Base-by-base conservation (phyloP, 2,113 vertebrate genomes). In the Amazona vittata region DNA sequence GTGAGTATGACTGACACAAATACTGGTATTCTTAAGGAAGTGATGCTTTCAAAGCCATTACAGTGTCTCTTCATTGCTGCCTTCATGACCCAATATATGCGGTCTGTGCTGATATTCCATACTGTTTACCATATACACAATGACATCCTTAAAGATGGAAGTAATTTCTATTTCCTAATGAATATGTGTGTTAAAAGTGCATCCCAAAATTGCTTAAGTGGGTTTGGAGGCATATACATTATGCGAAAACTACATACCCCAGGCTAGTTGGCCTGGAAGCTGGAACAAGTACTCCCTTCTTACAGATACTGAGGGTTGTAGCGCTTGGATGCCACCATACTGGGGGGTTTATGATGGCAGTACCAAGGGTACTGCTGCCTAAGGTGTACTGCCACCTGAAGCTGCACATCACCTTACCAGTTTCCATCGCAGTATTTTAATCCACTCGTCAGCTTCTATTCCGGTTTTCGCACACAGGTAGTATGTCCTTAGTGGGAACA, bases 381-480 rank as follows among this genome's bases (percentile, higher is more conserved):
- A 3, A 50, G 21, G 22, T 0, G 0, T 14, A 2, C 20, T 15
- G 62, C 47, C 5, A 0, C 6, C 7, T 20, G 15, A 20, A 25
- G 8, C 39, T 3, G 24, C 55, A 14, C 15, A 9, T 29, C 50
- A 9, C 50, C 99, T 99, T 96, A 99, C 99, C 98, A 99, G 76
- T 86, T 99, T 99, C 99, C 99, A 99, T 43, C 98, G 97, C 74
- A 99, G 86, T 85, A 99, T 98, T 96, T 99, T 99, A 91, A 99
- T 99, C 99, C 99, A 99, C 89, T 99, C 99, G 2, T 99, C 99
- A 13, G 99, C 99, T 96, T 99, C 99, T 86, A 99, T 98, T 11
- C 98, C 99, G 0, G 99, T 99, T 97, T 99, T 99, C 16, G 99
- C 98, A 20, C 99, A 99, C 46, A 99, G 94, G 95, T 99, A 99